Conservation (phyloP, 1,140 invertebrate genomes). For the Mesaphorura yosii region DNA sequence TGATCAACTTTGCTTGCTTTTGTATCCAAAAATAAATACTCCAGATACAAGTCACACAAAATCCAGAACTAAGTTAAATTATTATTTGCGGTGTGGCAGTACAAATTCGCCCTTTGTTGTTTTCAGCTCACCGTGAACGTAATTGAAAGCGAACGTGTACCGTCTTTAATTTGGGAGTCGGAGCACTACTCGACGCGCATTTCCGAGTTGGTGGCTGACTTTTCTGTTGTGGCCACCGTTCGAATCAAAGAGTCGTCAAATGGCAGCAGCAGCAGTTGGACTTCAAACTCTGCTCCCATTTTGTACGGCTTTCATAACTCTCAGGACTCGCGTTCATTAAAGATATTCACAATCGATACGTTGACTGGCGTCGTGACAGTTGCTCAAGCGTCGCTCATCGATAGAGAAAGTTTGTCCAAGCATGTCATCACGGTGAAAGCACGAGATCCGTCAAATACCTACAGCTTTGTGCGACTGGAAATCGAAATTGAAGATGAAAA, state of each 20-base stretch:
- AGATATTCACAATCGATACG: constrained; percentile 28
- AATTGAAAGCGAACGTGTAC: constrained; percentile 26
- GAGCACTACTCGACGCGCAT: constrained; percentile 25
- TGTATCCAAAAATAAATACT: no score
- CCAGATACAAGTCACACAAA: no score
- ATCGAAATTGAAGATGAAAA: constrained; percentile 20
- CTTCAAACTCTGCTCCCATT: constrained; percentile 10
- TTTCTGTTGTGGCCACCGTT: constrained; percentile 15
- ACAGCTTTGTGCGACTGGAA: constrained; percentile 25
- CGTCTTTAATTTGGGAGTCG: constrained; percentile 29
- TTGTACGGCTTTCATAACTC: constrained; percentile 31
- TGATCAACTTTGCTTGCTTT: no score
- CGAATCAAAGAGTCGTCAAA: constrained; percentile 17
- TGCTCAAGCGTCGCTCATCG: constrained; percentile 16
- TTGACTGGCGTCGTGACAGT: constrained; percentile 25
- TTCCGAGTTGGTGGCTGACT: constrained; percentile 12
- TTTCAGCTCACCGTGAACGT: constrained; percentile 27
- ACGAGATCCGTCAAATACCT: constrained; percentile 19
- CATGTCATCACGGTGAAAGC: constrained; percentile 31
- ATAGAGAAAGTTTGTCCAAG: constrained; percentile 25
- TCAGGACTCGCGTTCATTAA: constrained; percentile 19
- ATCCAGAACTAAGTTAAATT: no score
- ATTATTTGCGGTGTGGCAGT: no score
- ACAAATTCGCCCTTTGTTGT: constrained; percentile 4
- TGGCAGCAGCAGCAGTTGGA: constrained; percentile 16